A percentile compares a stretch with the other conserved stretches of the same genome.
phyloP scores from a whole-genome alignment of 2,113 vertebrate species.

The Tenebrosternarchus preto region DNA sequence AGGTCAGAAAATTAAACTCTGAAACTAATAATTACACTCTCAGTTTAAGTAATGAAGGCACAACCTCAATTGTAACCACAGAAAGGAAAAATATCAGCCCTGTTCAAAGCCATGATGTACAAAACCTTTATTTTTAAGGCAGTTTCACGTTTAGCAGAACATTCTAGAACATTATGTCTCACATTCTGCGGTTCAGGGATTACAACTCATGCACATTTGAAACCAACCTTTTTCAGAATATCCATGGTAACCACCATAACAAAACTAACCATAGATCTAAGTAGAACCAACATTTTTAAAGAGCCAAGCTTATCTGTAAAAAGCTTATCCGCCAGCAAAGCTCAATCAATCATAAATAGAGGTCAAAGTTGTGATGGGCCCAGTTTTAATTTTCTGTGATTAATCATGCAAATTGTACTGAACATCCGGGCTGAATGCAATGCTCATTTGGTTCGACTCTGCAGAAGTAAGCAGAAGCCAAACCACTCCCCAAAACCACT shows the following conservation, averaged over 20 bases:
- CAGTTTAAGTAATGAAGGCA: not conserved
- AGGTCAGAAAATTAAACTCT: not conserved
- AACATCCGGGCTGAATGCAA: too few species aligned
- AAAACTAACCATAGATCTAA: not conserved
- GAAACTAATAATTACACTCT: not conserved
- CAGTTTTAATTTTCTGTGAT: constrained; percentile 9
- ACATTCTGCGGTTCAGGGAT: constrained; percentile 2
- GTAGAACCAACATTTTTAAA: not conserved
- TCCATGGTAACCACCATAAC: constrained; percentile 10
- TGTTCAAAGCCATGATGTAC: not conserved
- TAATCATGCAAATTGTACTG: not conserved
- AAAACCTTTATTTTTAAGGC: not conserved
- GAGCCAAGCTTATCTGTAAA: not conserved
- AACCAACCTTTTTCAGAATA: not conserved
- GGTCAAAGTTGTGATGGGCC: not conserved
- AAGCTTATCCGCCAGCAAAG: too few species aligned
- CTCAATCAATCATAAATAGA: not conserved
- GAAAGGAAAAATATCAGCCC: not conserved
- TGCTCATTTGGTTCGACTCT: not conserved
- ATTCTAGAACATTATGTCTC: not conserved
- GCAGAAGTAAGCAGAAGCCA: not conserved
- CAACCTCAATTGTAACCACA: not conserved
- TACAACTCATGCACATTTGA: not conserved
- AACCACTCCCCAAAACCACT: not conserved
- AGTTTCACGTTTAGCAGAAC: not conserved